Percentiles rank a stretch among this genome's conserved stretches.
Conservation (phyloP, 2,888 invertebrate genomes). For the Julus scandinavius region DNA sequence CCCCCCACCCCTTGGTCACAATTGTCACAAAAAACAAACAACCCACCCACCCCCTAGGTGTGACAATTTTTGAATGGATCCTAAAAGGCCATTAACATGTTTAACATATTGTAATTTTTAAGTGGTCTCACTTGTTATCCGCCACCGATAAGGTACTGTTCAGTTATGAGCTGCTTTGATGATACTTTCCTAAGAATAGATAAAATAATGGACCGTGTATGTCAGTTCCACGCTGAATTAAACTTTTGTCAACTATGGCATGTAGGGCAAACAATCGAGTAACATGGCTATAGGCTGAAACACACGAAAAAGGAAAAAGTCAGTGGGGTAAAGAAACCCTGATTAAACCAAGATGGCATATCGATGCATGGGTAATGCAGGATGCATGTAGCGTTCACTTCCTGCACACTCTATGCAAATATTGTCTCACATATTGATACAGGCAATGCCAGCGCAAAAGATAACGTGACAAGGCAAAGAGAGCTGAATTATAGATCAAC, state of each 20-base stretch:
- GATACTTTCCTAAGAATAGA: background rate
- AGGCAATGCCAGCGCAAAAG: constrained; percentile 37
- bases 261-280: background rate
- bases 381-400: constrained; percentile 34
- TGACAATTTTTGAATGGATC: no score
- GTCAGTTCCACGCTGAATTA: background rate
- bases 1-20: no score
- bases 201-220: background rate
- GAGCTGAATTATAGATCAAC: constrained; percentile 46
- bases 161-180: no score
- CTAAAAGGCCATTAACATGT: no score
- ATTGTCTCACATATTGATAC: constrained; percentile 41
- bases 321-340: constrained; percentile 19
- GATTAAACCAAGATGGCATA: constrained; percentile 37
- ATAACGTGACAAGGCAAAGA: constrained; percentile 46
- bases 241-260: background rate
- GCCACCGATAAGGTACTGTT: no score
- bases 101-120: no score
- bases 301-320: constrained; percentile 1
- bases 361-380: constrained; percentile 40
- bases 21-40: no score
- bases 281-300: background rate
- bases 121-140: no score
- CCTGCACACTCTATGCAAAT: constrained; percentile 37
- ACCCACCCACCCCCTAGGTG: no score